A percentile compares a stretch with the other conserved stretches of the same genome.
Conservation (phyloP, 2,113 vertebrate species). For the Probosciger aterrimus region DNA sequence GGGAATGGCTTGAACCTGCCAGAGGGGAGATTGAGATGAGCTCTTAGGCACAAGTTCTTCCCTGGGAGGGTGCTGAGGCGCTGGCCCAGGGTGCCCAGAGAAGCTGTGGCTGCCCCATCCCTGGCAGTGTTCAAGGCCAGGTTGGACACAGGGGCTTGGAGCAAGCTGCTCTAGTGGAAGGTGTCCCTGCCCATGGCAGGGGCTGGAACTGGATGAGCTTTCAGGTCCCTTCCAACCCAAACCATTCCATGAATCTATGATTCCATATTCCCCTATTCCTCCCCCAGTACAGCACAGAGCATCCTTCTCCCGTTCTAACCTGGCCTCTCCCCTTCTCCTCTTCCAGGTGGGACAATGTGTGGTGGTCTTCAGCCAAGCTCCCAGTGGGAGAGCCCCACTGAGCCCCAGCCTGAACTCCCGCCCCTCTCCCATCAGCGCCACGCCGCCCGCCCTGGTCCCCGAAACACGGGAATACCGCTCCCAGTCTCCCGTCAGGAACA, state of each 20-base stretch:
- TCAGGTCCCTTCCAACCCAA: background rate
- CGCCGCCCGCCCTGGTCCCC: conserved; percentile 84
- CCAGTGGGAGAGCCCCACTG: conserved; percentile 91
- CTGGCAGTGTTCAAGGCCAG: too few relatives aligned
- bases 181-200: too few relatives aligned
- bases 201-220: accelerated
- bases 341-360: conserved; percentile 94
- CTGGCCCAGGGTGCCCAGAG: too few relatives aligned
- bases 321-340: background rate
- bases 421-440: conserved; percentile 96
- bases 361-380: conserved; percentile 97
- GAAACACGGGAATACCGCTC: conserved; percentile 89
- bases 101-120: too few relatives aligned
- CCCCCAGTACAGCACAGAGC: accelerated
- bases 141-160: background rate
- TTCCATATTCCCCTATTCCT: accelerated
- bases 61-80: too few relatives aligned
- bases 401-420: conserved; percentile 97
- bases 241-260: background rate
- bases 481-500: conserved; percentile 85
- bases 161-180: background rate
- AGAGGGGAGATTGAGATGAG: background rate
- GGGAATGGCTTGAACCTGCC: background rate
- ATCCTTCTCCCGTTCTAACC: background rate
- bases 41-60: background rate